Conservation (phyloP, 2,113 vertebrate species). For the Caretta caretta region DNA sequence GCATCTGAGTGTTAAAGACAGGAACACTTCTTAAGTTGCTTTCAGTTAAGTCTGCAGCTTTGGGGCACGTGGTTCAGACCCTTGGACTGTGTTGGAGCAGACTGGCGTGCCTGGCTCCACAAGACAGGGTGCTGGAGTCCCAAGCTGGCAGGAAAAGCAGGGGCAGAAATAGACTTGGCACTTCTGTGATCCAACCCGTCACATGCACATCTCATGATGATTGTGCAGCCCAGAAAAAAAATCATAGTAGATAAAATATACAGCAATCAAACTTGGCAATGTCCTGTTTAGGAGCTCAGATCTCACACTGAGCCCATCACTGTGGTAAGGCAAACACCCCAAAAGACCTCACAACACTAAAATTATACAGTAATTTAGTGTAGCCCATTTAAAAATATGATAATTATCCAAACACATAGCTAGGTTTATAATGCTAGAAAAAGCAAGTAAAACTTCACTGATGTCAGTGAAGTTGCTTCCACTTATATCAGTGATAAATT, state of each 20-base stretch:
- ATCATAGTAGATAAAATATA: background rate
- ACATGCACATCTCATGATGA: background rate
- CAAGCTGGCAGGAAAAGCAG: too few species aligned
- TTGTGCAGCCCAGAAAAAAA: background rate
- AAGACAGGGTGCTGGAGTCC: too few species aligned
- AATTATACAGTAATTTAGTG: background rate
- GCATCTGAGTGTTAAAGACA: too few species aligned
- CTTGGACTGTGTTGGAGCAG: too few species aligned
- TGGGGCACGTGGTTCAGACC: too few species aligned
- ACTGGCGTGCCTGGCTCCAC: too few species aligned
- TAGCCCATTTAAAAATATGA: background rate
- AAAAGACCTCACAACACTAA: background rate
- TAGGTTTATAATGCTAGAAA: background rate
- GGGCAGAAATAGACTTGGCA: too few species aligned
- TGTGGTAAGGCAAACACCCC: background rate
- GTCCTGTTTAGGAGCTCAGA: background rate
- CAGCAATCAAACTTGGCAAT: background rate
- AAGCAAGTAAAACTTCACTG: background rate
- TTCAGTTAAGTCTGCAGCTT: too few species aligned
- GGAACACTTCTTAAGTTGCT: too few species aligned
- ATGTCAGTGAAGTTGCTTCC: background rate
- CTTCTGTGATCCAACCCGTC: too few species aligned
- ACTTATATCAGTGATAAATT: background rate
- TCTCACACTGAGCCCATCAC: background rate
- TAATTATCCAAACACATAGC: background rate